phyloP scores from a whole-genome alignment of 1,140 invertebrate genomes.

The Platyura marginata region DNA sequence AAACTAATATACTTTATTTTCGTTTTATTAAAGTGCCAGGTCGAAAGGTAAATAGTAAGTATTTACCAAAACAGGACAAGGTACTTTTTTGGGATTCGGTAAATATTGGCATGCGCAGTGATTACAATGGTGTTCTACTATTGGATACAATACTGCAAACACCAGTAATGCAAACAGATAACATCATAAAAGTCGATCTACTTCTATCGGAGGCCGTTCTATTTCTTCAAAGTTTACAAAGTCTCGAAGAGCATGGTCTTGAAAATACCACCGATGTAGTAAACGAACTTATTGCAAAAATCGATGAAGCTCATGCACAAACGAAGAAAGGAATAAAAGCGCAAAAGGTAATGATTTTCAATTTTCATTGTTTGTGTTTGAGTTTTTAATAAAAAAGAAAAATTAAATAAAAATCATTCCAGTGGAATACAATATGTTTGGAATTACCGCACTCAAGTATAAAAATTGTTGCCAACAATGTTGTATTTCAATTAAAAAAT shows the following conservation, averaged over 20 bases:
- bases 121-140: slow-evolving; percentile 77
- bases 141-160: slow-evolving; percentile 74
- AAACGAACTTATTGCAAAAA: slow-evolving; percentile 56
- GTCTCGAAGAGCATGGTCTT: slow-evolving; percentile 46
- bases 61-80: slow-evolving; percentile 59
- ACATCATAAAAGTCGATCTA: slow-evolving; percentile 64
- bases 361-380: background rate
- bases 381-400: too few relatives aligned
- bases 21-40: too few relatives aligned
- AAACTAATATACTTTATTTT: too few relatives aligned
- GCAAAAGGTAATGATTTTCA: slow-evolving; percentile 41
- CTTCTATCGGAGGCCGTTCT: slow-evolving; percentile 71
- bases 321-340: slow-evolving; percentile 70
- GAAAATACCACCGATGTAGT: slow-evolving; percentile 58
- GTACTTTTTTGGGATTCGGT: slow-evolving; percentile 64
- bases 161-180: slow-evolving; percentile 47
- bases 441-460: slow-evolving; percentile 57
- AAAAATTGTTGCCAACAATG: slow-evolving; percentile 53
- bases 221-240: slow-evolving; percentile 57
- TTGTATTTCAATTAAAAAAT: slow-evolving; percentile 64
- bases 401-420: slow-evolving; percentile 5
- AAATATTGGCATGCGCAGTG: slow-evolving; percentile 62
- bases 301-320: slow-evolving; percentile 44
- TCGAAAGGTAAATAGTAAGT: slow-evolving; percentile 33
- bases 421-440: slow-evolving; percentile 84